phyloP scores from a whole-genome alignment of 2,113 vertebrate species.

The Uria aalge region DNA sequence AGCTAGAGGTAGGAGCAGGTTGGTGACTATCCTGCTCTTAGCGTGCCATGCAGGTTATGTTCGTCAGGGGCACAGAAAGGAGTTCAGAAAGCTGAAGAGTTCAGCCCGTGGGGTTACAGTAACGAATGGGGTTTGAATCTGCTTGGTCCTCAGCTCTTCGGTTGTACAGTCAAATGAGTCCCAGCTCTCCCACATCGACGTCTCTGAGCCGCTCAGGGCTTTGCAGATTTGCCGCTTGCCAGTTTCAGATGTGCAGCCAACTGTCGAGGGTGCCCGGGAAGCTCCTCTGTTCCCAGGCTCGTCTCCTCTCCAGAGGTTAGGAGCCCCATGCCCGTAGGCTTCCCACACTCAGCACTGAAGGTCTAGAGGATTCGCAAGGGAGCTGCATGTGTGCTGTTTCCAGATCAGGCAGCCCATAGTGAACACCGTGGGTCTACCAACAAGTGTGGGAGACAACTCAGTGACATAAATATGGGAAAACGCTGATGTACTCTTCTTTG shows the following conservation, averaged over 20 bases:
- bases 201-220: background rate
- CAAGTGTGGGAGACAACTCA: background rate
- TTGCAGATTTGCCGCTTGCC: background rate
- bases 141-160: background rate
- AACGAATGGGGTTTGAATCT: background rate
- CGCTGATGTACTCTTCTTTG: fast-evolving
- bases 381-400: background rate
- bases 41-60: background rate
- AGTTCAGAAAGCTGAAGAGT: background rate
- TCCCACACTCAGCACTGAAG: background rate
- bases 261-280: background rate
- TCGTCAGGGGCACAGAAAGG: background rate
- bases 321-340: background rate
- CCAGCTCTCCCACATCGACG: background rate
- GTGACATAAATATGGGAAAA: background rate
- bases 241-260: background rate
- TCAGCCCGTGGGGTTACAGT: background rate
- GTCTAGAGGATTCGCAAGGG: background rate
- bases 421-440: background rate
- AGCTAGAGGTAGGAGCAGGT: background rate
- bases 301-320: background rate
- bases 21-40: background rate
- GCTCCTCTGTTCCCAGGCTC: background rate
- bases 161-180: background rate
- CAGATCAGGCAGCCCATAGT: background rate